Conservation (phyloP, 1,140 invertebrate genomes). For the Dryas iulia region DNA sequence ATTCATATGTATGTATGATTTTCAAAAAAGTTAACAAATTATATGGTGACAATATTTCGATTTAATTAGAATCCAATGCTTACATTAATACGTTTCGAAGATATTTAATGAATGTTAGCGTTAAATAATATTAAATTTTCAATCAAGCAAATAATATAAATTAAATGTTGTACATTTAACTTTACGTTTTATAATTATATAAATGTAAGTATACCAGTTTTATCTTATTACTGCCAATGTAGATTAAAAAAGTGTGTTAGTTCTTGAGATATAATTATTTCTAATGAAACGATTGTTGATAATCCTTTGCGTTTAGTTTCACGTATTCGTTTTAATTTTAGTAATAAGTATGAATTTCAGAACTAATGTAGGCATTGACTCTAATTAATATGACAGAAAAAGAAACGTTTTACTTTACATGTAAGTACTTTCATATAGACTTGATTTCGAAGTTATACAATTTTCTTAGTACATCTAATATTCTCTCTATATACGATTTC, state of each 20-base stretch:
- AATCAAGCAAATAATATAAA: not conserved
- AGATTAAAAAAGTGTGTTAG: too few relatives aligned
- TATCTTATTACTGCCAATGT: too few relatives aligned
- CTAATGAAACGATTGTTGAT: too few relatives aligned
- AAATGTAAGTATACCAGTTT: too few relatives aligned
- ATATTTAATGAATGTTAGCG: not conserved
- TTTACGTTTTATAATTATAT: too few relatives aligned
- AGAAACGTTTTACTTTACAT: not conserved
- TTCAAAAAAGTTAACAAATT: not conserved
- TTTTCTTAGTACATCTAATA: constrained; percentile 12
- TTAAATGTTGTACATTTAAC: too few relatives aligned
- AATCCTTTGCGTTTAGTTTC: too few relatives aligned
- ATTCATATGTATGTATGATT: not conserved
- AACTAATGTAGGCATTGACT: not conserved
- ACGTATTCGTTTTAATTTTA: too few relatives aligned
- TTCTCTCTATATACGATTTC: constrained; percentile 23
- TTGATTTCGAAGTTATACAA: not conserved
- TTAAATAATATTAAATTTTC: not conserved
- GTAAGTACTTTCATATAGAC: not conserved
- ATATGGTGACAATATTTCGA: not conserved
- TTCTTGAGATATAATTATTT: too few relatives aligned
- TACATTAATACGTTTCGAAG: not conserved
- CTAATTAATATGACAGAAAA: not conserved
- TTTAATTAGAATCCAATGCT: not conserved
- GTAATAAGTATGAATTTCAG: too few relatives aligned